Evolutionary conservation across 1,140 invertebrate genomes (phyloP).

Genomic region (Trachymyrmex cornetzi): DNA sequence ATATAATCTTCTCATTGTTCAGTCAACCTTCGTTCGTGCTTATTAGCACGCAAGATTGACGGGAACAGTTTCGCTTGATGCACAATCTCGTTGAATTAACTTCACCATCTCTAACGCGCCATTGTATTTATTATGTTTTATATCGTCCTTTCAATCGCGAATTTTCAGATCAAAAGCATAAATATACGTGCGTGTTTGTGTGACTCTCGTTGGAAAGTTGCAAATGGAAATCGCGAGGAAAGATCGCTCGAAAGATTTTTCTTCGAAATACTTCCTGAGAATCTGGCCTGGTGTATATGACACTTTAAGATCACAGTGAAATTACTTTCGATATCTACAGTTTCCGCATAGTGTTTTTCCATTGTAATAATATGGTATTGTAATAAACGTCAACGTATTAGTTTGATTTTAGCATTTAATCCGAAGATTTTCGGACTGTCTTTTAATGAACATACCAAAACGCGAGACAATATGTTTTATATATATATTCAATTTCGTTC

Average conservation of each 20-base stretch:
- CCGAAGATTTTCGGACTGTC: neutral
- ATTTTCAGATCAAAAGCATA: conserved; percentile 37
- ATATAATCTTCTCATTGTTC: conserved; percentile 51
- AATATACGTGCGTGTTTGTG: neutral
- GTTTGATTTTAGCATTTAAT: neutral
- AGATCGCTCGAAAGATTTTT: conserved; percentile 43
- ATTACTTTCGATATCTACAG: conserved; percentile 20
- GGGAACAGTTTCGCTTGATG: conserved; percentile 33
- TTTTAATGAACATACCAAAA: neutral
- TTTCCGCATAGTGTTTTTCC: neutral
- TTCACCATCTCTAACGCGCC: conserved; percentile 5
- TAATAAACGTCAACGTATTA: neutral
- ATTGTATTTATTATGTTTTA: conserved; percentile 48
- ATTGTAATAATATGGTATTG: neutral
- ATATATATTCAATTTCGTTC: neutral
- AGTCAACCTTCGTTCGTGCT: conserved; percentile 41
- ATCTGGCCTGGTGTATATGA: neutral
- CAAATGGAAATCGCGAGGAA: conserved; percentile 47
- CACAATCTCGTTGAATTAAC: conserved; percentile 55
- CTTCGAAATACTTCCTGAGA: conserved; percentile 17
- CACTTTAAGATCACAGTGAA: conserved; percentile 41
- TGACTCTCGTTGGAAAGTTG: conserved; percentile 31
- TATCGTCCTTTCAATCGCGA: conserved; percentile 39
- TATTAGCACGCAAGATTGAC: conserved; percentile 40
- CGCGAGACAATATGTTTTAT: neutral